Percentiles rank a stretch among this genome's conserved stretches.
Conservation (phyloP, 2,888 invertebrate species). For the Steinernema carpocapsae region DNA sequence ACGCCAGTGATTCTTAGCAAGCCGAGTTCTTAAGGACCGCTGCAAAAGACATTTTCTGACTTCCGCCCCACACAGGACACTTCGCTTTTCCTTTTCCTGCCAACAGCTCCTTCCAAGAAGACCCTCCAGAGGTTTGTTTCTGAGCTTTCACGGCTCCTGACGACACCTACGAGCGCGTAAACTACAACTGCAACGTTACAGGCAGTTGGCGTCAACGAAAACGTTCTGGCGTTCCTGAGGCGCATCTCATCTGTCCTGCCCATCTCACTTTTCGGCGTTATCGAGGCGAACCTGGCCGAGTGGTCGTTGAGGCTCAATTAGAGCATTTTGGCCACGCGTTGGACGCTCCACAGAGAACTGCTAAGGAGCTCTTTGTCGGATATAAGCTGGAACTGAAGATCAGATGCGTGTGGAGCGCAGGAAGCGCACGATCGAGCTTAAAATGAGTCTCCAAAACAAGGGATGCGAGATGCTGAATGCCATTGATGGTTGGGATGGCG, state of each 20-base stretch:
- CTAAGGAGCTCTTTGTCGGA: conserved; percentile 8
- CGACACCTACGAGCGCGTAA: conserved; percentile 30
- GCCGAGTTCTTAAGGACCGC: no score
- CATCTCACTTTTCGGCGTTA: conserved; percentile 21
- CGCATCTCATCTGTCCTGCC: conserved; percentile 13
- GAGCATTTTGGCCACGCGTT: conserved; percentile 18
- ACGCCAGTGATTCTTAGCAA: no score
- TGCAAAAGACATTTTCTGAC: no score
- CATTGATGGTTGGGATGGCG: conserved; percentile 12
- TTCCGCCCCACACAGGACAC: no score
- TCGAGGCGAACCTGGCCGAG: conserved; percentile 14
- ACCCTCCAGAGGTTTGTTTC: background rate
- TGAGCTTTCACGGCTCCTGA: conserved; percentile 1
- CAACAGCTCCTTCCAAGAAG: conserved; percentile 17
- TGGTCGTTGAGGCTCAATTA: conserved; percentile 21
- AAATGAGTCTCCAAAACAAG: conserved; percentile 1
- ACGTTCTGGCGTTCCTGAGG: background rate
- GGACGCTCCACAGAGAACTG: background rate
- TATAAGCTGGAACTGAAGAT: conserved; percentile 29
- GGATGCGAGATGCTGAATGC: conserved; percentile 4
- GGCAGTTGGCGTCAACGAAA: background rate
- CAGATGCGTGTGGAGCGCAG: conserved; percentile 26
- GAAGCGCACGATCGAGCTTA: background rate
- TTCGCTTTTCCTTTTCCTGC: background rate
- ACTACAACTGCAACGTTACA: conserved; percentile 25